phyloP scores from a whole-genome alignment of 2,888 invertebrate genomes.

The Sinodicranocentrus sp. region DNA sequence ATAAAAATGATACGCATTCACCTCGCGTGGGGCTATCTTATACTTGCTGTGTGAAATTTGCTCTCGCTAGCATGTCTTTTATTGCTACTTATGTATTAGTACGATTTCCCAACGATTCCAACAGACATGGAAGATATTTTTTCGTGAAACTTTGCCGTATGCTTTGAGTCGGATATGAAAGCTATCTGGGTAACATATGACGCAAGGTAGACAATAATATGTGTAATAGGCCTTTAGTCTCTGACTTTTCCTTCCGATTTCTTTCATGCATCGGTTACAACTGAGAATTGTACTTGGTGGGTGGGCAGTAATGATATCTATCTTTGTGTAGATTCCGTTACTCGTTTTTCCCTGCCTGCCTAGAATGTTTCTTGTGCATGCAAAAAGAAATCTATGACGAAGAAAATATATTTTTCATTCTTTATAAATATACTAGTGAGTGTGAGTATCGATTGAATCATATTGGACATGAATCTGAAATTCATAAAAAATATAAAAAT shows the following conservation, averaged over 20 bases:
- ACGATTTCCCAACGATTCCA: too few species aligned
- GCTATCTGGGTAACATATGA: conserved; percentile 29
- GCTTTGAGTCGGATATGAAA: conserved; percentile 26
- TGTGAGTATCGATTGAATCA: too few species aligned
- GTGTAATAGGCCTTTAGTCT: conserved; percentile 34
- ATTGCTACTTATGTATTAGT: conserved; percentile 43
- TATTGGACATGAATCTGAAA: too few species aligned
- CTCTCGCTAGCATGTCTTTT: conserved; percentile 20
- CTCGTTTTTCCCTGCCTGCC: too few species aligned
- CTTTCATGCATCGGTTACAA: neutral
- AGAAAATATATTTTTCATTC: too few species aligned
- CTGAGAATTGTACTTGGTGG: neutral
- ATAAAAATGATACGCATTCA: conserved; percentile 1
- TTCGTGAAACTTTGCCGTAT: conserved; percentile 34
- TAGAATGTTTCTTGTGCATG: too few species aligned
- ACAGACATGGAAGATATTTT: too few species aligned
- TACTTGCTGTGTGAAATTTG: too few species aligned
- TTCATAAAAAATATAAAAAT: too few species aligned
- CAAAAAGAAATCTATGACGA: too few species aligned
- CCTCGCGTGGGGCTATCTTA: neutral
- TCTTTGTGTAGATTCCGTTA: neutral
- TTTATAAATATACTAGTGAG: too few species aligned
- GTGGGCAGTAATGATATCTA: neutral
- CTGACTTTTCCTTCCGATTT: conserved; percentile 7
- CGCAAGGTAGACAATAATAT: conserved; percentile 59